Percentiles rank a stretch among this genome's conserved stretches.
Conservation (phyloP, 2,888 invertebrate genomes). For the Incurvaria masculella region DNA sequence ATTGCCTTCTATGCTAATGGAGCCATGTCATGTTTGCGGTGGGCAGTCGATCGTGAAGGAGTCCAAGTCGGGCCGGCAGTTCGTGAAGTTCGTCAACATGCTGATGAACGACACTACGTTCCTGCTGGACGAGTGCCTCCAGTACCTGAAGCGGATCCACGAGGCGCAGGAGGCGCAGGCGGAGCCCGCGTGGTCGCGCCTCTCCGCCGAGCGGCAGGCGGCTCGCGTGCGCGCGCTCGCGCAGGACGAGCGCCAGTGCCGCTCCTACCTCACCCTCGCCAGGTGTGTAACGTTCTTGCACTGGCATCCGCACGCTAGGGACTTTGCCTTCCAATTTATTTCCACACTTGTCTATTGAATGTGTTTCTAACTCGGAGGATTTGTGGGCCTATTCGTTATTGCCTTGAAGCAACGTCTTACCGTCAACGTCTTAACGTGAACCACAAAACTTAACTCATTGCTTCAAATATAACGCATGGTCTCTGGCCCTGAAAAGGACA, state of each 20-base stretch:
- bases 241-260: conserved; percentile 84
- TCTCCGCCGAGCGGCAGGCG: conserved; percentile 68
- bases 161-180: conserved; percentile 82
- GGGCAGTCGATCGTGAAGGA: conserved; percentile 82
- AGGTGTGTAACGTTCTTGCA: conserved; percentile 22
- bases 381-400: no score
- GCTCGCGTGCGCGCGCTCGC: conserved; percentile 71
- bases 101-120: conserved; percentile 98
- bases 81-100: conserved; percentile 97
- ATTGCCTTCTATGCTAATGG: no score
- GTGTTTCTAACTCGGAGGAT: no score
- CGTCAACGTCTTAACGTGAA: no score
- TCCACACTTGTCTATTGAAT: no score
- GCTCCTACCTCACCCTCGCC: conserved; percentile 87
- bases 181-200: conserved; percentile 64
- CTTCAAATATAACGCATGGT: no score
- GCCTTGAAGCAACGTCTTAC: no score
- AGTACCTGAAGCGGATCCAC: conserved; percentile 84
- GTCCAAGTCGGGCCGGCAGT: conserved; percentile 87
- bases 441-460: no score
- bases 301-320: no score
- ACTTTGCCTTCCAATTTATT: no score
- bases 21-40: no score
- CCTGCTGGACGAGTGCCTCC: conserved; percentile 75
- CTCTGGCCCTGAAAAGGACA: no score